These are phyloP conservation scores for Distichodus sexfasciatus DNA, from an alignment of 2,797 vertebrate genomes.

Conservation along the genomic window DNA sequence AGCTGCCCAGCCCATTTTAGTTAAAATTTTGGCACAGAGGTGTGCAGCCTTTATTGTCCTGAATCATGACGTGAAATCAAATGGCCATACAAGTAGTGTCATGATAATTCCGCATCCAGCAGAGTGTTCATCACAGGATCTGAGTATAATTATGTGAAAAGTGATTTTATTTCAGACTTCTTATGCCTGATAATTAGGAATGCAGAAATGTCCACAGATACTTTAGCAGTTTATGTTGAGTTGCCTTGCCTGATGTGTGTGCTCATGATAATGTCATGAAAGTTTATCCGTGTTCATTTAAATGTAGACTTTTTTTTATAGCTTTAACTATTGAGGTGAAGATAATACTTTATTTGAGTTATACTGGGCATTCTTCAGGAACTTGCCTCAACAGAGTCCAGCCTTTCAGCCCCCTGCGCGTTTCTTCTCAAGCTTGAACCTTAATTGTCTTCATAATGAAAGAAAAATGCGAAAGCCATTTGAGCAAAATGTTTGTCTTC, in stretches of 20 bases:
- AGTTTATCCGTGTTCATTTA: too few species aligned
- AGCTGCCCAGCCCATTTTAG: constrained; percentile 23
- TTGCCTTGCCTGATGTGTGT: too few species aligned
- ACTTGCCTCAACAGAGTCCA: neutral
- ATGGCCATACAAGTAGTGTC: neutral
- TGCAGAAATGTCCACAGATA: too few species aligned
- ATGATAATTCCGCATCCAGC: neutral
- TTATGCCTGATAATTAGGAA: too few species aligned
- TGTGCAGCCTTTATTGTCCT: constrained; percentile 18
- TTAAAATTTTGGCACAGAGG: constrained; percentile 11
- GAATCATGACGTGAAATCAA: constrained; percentile 4
- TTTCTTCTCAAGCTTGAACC: neutral
- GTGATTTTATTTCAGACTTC: neutral
- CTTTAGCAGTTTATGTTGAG: too few species aligned
- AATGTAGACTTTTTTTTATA: neutral
- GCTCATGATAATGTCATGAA: too few species aligned
- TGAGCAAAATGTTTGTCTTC: constrained; percentile 39
- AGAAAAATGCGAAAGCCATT: constrained; percentile 31
- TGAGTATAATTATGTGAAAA: neutral
- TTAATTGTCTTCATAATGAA: constrained; percentile 28
- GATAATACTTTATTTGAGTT: neutral
- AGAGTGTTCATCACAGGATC: neutral
- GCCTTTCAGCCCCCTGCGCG: neutral
- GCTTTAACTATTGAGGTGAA: neutral
- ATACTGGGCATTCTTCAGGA: neutral